Base-by-base conservation (phyloP, 2,113 vertebrate genomes). In the Leptosomus discolor region DNA sequence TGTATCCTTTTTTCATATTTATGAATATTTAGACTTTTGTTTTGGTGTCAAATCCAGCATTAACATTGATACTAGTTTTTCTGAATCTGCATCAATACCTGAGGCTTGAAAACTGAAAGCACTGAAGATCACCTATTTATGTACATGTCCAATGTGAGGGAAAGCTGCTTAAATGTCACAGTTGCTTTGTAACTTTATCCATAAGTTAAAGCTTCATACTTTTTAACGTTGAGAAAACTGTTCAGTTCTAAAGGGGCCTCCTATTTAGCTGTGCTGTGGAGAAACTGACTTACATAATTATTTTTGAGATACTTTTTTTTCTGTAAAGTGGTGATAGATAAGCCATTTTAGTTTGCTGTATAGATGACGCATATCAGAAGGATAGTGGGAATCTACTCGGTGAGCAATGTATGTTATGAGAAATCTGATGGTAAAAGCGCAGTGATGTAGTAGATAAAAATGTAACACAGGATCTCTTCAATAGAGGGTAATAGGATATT, bases 361-460 rank as follows among this genome's bases (percentile, higher is more conserved):
- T 68, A 51, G 81, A 60, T 86, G 77, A n/a, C 36, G 54, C 39
- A 37, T 79, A 79, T 79, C 21, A 86, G 80, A 64, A 74, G 56
- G 51, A 58, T 70, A 94, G 88, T 78, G 69, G 39, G 61, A 94
- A 80, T 92, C 43, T 97, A 46, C 78, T 87, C 3, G 4, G 21
- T 75, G 70, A 91, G 48, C 80, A 58, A 20, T 61, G 41, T 27
- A 11, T 92, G 58, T 94, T 94, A 77, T 53, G 90, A 88, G 58
- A 95, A 96, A 92, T 93, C 50, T 92, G 34, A 61, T 85, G 48
- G 15, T 86, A 84, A 75, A 92, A 81, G 57, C 80, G 43, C 54
- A 92, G 8, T 85, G 75, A 79, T 71, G n/a, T 61, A 87, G n/a
- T 37, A 90, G 46, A 65, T 84, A 74, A 87, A 92, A 97, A 93